These are phyloP conservation scores for Kryphioiulus occultus DNA, from an alignment of 2,888 invertebrate species.

Conservation along the genomic window DNA sequence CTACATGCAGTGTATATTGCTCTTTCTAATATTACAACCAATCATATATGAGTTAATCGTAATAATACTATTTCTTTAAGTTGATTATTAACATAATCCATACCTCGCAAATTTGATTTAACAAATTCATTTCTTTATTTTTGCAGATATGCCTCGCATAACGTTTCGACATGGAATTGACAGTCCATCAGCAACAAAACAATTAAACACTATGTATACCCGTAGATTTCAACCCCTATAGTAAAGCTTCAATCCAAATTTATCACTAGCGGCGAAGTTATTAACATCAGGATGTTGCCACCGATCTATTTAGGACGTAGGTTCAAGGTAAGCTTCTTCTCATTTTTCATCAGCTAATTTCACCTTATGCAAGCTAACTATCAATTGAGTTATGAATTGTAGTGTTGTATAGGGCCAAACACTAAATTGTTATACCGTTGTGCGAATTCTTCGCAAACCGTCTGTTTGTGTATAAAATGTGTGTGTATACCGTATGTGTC, in stretches of 20 bases:
- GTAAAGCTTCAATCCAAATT: not conserved
- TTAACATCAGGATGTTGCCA: not conserved
- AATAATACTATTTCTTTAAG: no score
- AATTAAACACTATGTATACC: not conserved
- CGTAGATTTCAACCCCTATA: not conserved
- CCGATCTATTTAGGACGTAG: not conserved
- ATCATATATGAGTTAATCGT: no score
- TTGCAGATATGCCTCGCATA: not conserved
- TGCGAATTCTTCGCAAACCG: not conserved
- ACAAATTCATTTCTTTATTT: not conserved
- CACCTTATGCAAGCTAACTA: not conserved
- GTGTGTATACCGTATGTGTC: not conserved
- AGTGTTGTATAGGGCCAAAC: not conserved
- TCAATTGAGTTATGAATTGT: not conserved
- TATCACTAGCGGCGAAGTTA: not conserved
- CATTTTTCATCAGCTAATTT: not conserved
- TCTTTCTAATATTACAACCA: not conserved
- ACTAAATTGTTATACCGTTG: no score
- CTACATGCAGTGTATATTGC: not conserved
- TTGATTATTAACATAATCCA: no score
- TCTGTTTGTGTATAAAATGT: not conserved
- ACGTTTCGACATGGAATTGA: not conserved
- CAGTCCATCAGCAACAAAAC: not conserved
- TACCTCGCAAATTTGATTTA: no score
- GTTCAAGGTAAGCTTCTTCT: slow-evolving; percentile 18